Evolutionary conservation across 2,113 vertebrate genomes (phyloP).

Genomic region (Apistogramma diplotaenia): DNA sequence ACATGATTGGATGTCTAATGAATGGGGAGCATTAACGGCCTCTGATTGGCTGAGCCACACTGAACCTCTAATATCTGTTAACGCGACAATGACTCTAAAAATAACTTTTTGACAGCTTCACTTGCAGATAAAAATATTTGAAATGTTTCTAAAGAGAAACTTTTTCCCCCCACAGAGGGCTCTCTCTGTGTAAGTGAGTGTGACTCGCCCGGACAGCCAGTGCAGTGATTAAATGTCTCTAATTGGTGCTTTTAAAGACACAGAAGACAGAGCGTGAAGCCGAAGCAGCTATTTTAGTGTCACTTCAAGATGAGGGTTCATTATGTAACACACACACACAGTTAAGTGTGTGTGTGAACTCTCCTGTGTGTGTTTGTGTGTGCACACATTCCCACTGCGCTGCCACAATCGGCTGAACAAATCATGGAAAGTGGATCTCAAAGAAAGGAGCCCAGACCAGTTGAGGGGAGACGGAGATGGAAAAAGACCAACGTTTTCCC

Average conservation of each 20-base stretch:
- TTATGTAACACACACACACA: slow-evolving; percentile 33
- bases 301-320: slow-evolving; percentile 29
- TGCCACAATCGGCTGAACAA: not conserved
- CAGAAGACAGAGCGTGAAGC: slow-evolving; percentile 33
- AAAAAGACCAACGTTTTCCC: not conserved
- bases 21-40: not conserved
- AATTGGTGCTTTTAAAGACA: slow-evolving; percentile 63
- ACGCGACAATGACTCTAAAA: not conserved
- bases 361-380: not conserved
- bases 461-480: not conserved
- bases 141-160: not conserved
- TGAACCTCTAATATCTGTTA: not conserved
- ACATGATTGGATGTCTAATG: not conserved
- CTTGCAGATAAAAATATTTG: not conserved
- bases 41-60: not conserved
- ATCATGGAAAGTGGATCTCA: not conserved
- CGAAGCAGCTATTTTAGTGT: slow-evolving; percentile 54
- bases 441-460: not conserved
- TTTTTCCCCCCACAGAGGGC: not conserved
- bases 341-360: not conserved
- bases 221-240: slow-evolving; percentile 57
- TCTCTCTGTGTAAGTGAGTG: not conserved
- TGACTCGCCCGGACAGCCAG: slow-evolving; percentile 8
- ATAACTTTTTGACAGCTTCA: not conserved
- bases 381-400: not conserved